phyloP scores from a whole-genome alignment of 2,797 vertebrate genomes.

The Chloroceryle inda region DNA sequence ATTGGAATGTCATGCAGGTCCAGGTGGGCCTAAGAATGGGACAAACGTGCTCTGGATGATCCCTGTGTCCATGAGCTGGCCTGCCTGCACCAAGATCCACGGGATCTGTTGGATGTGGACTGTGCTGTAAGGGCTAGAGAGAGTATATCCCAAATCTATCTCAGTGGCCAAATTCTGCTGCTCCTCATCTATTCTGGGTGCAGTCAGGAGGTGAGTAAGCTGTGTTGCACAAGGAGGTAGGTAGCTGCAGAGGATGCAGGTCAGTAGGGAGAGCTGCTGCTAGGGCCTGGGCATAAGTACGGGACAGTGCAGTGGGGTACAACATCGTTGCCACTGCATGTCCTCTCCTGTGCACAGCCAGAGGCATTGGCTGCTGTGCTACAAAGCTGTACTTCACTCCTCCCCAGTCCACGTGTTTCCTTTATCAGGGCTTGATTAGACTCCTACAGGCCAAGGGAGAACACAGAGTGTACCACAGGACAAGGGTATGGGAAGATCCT shows the following conservation, averaged over 20 bases:
- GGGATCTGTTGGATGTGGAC: background rate
- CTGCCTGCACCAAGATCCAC: background rate
- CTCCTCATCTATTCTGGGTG: background rate
- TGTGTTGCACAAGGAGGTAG: background rate
- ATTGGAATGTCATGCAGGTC: background rate
- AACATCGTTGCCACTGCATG: background rate
- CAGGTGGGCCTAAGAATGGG: background rate
- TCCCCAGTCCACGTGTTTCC: accelerated
- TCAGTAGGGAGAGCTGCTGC: background rate
- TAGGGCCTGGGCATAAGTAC: no score
- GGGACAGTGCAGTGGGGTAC: background rate
- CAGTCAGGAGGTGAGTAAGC: background rate
- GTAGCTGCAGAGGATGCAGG: background rate
- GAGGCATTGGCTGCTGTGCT: background rate
- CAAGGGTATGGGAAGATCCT: background rate
- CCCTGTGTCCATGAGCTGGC: background rate
- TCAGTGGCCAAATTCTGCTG: background rate
- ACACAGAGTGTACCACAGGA: background rate
- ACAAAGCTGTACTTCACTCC: accelerated
- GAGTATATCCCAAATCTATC: background rate
- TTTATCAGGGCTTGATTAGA: background rate
- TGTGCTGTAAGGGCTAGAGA: background rate
- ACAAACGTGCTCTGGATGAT: background rate
- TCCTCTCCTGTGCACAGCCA: background rate
- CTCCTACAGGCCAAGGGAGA: background rate